Conservation (phyloP, 2,888 invertebrate species). For the Nephrotoma flavescens region DNA sequence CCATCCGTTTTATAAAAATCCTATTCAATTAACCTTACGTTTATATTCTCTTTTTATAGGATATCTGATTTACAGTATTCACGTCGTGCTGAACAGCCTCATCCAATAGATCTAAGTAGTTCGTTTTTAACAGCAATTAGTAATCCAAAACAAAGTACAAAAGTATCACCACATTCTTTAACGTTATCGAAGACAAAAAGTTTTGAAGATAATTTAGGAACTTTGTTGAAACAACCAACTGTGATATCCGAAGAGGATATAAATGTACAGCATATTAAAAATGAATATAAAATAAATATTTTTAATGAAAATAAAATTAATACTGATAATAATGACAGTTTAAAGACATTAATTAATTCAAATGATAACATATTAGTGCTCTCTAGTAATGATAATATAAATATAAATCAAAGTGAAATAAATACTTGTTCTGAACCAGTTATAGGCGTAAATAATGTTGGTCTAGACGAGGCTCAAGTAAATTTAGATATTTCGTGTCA, state of each 20-base stretch:
- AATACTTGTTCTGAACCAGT: not conserved
- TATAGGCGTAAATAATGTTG: not conserved
- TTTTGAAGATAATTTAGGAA: constrained; percentile 7
- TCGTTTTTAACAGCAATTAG: not conserved
- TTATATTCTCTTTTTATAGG: constrained; percentile 8
- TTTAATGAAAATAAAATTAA: not conserved
- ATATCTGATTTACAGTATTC: constrained; percentile 20
- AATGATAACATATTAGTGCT: constrained; percentile 3
- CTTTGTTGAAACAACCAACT: constrained; percentile 5
- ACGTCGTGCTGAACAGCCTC: constrained; percentile 3
- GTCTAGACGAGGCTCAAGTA: not conserved
- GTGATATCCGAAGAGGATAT: constrained; percentile 6
- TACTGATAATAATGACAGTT: constrained; percentile 3
- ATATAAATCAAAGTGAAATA: not conserved
- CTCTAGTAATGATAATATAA: constrained; percentile 1
- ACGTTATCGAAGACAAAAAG: not conserved
- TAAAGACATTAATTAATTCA: constrained; percentile 1
- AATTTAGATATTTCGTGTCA: not conserved
- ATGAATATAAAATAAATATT: not conserved
- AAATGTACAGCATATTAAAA: not conserved
- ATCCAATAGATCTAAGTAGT: not conserved
- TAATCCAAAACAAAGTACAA: not conserved
- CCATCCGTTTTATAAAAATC: not conserved
- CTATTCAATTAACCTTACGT: not conserved
- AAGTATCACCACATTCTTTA: not conserved